Conservation (phyloP, 1,140 invertebrate species). For the Cydia strobilella region DNA sequence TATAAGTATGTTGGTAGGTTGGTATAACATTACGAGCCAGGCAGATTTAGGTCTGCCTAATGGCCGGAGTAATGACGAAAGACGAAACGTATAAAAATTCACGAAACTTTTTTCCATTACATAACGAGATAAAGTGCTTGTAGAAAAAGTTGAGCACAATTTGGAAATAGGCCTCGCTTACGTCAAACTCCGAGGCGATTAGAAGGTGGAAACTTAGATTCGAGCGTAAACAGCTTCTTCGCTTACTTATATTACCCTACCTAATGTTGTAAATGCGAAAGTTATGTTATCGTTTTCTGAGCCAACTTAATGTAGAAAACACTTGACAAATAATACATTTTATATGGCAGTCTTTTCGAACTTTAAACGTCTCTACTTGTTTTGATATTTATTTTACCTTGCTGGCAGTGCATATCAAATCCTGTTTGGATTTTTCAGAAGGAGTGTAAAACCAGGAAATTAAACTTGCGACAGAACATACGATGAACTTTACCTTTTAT, state of each 20-base stretch:
- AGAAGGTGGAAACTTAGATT: slow-evolving; percentile 2
- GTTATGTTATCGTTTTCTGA: background rate
- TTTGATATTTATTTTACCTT: too few species aligned
- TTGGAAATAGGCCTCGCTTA: slow-evolving; percentile 12
- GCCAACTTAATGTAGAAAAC: background rate
- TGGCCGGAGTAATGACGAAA: background rate
- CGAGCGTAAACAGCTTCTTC: background rate
- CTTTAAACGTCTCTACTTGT: too few species aligned
- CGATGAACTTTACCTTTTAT: too few species aligned
- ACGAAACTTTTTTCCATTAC: slow-evolving; percentile 2
- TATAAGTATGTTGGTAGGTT: background rate
- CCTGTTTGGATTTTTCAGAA: too few species aligned
- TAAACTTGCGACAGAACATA: too few species aligned
- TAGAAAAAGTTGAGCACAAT: slow-evolving; percentile 9
- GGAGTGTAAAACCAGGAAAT: too few species aligned
- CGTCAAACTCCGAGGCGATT: slow-evolving; percentile 9
- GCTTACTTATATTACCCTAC: background rate
- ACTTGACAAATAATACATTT: background rate
- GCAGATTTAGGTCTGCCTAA: slow-evolving; percentile 5
- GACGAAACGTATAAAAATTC: background rate
- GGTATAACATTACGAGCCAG: background rate
- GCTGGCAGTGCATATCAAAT: too few species aligned
- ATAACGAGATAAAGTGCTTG: background rate
- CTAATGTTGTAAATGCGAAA: background rate
- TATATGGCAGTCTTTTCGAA: background rate